Conservation (phyloP, 1,140 invertebrate genomes). For the Drosophila azteca region DNA sequence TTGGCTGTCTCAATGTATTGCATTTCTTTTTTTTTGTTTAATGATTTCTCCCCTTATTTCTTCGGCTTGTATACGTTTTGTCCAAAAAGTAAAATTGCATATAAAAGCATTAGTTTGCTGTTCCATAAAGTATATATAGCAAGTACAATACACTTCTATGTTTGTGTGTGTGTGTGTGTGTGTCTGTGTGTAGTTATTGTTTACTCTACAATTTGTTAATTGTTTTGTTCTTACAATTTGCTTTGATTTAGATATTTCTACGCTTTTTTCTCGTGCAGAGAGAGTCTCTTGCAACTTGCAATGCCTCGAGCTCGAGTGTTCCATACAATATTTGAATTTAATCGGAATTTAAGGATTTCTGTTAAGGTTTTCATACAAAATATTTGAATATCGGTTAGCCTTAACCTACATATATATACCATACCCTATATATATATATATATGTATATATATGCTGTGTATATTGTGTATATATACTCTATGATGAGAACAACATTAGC, state of each 20-base stretch:
- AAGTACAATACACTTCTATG: conserved; percentile 7
- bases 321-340: conserved; percentile 24
- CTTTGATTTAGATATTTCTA: conserved; percentile 82
- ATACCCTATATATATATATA: too few relatives aligned
- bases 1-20: conserved; percentile 44
- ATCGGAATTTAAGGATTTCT: conserved; percentile 22
- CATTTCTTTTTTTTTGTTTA: background rate
- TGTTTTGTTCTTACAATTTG: conserved; percentile 61
- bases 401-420: conserved; percentile 10
- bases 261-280: conserved; percentile 55
- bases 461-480: conserved; percentile 25
- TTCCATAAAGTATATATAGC: conserved; percentile 33
- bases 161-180: conserved; percentile 13
- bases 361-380: conserved; percentile 53
- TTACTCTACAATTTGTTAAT: conserved; percentile 32
- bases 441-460: too few relatives aligned
- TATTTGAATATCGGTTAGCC: conserved; percentile 46
- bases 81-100: conserved; percentile 56
- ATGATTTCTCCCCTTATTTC: conserved; percentile 5
- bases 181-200: conserved; percentile 27
- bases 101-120: conserved; percentile 42
- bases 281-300: conserved; percentile 29
- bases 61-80: conserved; percentile 45
- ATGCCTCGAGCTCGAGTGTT: conserved; percentile 42
- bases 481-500: conserved; percentile 56